Percentiles rank a stretch among this genome's conserved stretches.
phyloP scores from a whole-genome alignment of 2,797 vertebrate genomes.

The Halcyon chelicuti region DNA sequence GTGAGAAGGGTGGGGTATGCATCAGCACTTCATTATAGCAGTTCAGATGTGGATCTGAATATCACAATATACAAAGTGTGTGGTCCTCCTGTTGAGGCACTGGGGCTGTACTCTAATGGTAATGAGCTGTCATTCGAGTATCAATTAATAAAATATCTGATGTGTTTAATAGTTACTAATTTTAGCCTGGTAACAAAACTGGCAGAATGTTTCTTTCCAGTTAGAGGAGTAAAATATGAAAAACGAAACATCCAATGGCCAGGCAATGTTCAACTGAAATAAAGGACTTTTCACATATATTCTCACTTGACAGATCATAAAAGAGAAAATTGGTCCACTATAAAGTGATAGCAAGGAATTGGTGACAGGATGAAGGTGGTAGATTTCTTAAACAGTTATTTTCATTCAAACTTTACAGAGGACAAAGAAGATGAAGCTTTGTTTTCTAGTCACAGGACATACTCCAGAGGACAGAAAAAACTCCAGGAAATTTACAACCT shows the following conservation, averaged over 20 bases:
- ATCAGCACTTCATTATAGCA: neutral
- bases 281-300: slow-evolving; percentile 57
- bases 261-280: slow-evolving; percentile 41
- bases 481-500: neutral
- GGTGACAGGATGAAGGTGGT: neutral
- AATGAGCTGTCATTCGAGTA: neutral
- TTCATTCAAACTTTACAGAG: slow-evolving; percentile 59
- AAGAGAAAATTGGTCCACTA: slow-evolving; percentile 75
- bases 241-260: neutral
- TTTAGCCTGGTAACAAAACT: neutral
- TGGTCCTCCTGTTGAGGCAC: neutral
- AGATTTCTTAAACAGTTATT: slow-evolving; percentile 66
- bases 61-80: neutral
- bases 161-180: neutral
- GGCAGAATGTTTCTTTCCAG: slow-evolving; percentile 38
- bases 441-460: neutral
- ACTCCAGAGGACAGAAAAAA: neutral
- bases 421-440: slow-evolving; percentile 33
- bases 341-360: slow-evolving; percentile 65
- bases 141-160: neutral
- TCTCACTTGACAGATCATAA: slow-evolving; percentile 65
- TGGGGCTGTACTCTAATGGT: neutral
- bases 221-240: slow-evolving; percentile 40
- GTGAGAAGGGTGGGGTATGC: neutral
- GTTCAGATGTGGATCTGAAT: neutral